Percentiles rank a stretch among this genome's conserved stretches.
phyloP scores from a whole-genome alignment of 2,888 invertebrate genomes.

The Diloba caeruleocephala region DNA sequence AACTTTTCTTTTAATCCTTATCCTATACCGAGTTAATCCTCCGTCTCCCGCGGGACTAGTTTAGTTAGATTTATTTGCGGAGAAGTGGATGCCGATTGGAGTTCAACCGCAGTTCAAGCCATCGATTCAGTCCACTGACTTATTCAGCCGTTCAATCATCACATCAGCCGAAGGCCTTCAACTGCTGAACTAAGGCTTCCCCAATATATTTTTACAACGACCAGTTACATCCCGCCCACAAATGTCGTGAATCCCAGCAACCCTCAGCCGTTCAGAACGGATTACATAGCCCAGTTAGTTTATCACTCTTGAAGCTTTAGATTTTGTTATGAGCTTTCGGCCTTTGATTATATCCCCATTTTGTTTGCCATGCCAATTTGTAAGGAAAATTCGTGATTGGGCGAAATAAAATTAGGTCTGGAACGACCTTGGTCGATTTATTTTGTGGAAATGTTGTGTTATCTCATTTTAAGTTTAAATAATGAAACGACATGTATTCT shows the following conservation, averaged over 20 bases:
- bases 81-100: constrained; percentile 13
- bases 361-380: constrained; percentile 35
- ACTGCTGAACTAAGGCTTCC: too few relatives aligned
- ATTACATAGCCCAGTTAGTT: constrained; percentile 5
- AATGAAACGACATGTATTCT: too few relatives aligned
- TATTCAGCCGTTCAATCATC: neutral
- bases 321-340: constrained; percentile 13
- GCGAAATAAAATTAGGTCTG: constrained; percentile 26
- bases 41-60: constrained; percentile 5
- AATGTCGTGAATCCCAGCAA: too few relatives aligned
- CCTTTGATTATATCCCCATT: constrained; percentile 28
- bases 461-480: constrained; percentile 3
- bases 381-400: constrained; percentile 22
- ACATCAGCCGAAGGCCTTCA: neutral
- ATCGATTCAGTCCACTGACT: neutral
- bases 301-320: constrained; percentile 24
- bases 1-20: constrained; percentile 37
- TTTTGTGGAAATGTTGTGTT: constrained; percentile 9
- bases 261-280: too few relatives aligned
- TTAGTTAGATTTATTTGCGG: constrained; percentile 34
- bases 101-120: constrained; percentile 14
- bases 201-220: too few relatives aligned
- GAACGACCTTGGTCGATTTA: constrained; percentile 19
- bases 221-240: too few relatives aligned
- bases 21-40: constrained; percentile 16